Evolutionary conservation across 2,113 vertebrate species (phyloP), one percentile per base, ranked within the genome.

Genomic region (Pipra filicauda): DNA sequence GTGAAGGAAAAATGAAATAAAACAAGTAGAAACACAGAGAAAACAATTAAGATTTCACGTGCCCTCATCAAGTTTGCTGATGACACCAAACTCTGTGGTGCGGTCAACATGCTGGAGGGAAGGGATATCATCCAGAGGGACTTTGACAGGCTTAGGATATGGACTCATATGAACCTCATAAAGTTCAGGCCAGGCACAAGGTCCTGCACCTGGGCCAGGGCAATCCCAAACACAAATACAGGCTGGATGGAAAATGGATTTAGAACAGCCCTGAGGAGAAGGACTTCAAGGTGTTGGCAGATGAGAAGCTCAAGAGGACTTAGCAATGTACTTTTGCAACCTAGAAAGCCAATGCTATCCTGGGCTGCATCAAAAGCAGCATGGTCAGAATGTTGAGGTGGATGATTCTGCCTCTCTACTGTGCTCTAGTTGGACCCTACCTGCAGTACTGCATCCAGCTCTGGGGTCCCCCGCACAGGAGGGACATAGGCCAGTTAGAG

Each of bases 291-390:
- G 8, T 37, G 5, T 23, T 12, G 8, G 27, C 19, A 20, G 2
- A 31, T 48, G 11, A 55, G 31, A 76, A 62, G 6, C 24, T 55
- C 46, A 0, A 0, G 2, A 8, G 24, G n/a, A 12, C 20, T 46
- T 4, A 1, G 11, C 62, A 65, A 65, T 31, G 22, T 30, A 9
- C 1, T 0, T 14, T 55, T 21, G 33, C 8, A 33, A 49, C 21
- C 48, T 31, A 43, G n/a, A 70, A 62, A 70, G 30, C 6, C 48
- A 83, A 31, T 26, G 2, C 2, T 41, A 10, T 55, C 24, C 55
- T 48, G n/a, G 6, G 16, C 35, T 49, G 55, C 59, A 41, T n/a
- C 13, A 48, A 61, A 48, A 62, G 39, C n/a, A 55, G 2, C 0
- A 0, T 51, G 52, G 10, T 4, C 37, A 59, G n/a, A 4, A 35